Conservation (phyloP, 2,797 vertebrate species). For the Fundulus diaphanus region DNA sequence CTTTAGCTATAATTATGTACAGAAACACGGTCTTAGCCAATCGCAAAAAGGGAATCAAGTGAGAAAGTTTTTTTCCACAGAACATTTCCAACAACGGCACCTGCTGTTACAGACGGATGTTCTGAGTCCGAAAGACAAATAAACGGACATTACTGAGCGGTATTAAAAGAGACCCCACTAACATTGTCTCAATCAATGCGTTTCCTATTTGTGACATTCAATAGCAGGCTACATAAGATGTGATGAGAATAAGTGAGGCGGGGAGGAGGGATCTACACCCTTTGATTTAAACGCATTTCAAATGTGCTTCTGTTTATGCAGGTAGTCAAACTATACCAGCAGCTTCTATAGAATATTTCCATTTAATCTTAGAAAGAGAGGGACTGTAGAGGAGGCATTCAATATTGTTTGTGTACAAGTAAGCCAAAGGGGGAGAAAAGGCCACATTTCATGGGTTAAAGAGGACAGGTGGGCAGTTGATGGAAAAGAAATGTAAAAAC, state of each 20-base stretch:
- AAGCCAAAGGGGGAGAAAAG: conserved; percentile 38
- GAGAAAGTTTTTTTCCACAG: neutral
- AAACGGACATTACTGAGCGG: neutral
- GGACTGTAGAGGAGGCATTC: neutral
- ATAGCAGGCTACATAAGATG: conserved; percentile 7
- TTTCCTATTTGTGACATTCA: neutral
- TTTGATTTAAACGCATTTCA: neutral
- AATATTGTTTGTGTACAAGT: conserved; percentile 30
- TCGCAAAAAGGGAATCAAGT: neutral
- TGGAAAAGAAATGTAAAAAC: conserved; percentile 9
- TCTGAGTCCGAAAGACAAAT: neutral
- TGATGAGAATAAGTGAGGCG: neutral
- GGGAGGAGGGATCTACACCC: neutral
- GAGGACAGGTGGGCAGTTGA: conserved; percentile 26
- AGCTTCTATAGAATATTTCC: neutral
- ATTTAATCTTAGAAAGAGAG: neutral
- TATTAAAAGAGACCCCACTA: neutral
- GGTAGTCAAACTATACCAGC: neutral
- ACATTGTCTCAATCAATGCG: neutral
- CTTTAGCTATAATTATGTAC: conserved; percentile 1
- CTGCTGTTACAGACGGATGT: neutral
- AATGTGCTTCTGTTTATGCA: conserved; percentile 9
- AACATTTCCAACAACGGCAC: neutral
- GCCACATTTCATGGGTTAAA: conserved; percentile 48
- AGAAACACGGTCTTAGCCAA: neutral